These are phyloP conservation scores for Bungarus multicinctus DNA, from an alignment of 2,113 vertebrate genomes.

Conservation along the genomic window DNA sequence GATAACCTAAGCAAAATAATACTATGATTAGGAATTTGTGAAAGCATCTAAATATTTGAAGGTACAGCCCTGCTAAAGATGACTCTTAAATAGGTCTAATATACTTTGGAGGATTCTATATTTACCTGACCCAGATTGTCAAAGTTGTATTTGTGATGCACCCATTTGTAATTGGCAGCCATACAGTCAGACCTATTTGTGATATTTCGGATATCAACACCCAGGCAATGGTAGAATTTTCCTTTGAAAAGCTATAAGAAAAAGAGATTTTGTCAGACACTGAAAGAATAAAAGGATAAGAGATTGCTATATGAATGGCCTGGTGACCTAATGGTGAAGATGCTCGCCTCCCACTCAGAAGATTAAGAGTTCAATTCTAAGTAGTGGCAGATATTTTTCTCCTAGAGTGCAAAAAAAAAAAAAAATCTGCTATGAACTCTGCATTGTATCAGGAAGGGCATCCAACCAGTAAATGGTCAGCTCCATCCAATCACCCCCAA, in stretches of 20 bases:
- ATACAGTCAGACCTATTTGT: constrained; percentile 95
- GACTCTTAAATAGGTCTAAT: neutral
- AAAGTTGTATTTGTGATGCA: constrained; percentile 98
- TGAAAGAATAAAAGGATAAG: constrained; percentile 4
- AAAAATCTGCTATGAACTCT: neutral
- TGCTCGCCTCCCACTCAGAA: neutral
- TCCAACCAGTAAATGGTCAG: neutral
- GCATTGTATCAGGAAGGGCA: neutral
- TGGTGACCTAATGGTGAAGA: neutral
- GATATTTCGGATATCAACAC: constrained; percentile 91
- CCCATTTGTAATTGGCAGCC: constrained; percentile 95
- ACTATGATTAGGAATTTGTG: neutral
- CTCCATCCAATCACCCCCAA: neutral
- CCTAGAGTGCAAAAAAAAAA: neutral
- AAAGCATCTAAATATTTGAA: neutral
- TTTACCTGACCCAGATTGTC: constrained; percentile 95
- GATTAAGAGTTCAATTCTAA: neutral
- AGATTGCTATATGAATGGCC: neutral
- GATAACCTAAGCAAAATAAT: neutral
- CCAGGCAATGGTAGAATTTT: constrained; percentile 96
- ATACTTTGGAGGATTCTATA: neutral
- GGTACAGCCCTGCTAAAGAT: neutral
- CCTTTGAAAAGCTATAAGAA: constrained; percentile 91
- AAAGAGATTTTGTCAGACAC: constrained; percentile 4
- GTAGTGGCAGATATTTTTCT: neutral